Evolutionary conservation across 1,140 invertebrate genomes (phyloP).

Genomic region (Brachionus rotundiformis): DNA sequence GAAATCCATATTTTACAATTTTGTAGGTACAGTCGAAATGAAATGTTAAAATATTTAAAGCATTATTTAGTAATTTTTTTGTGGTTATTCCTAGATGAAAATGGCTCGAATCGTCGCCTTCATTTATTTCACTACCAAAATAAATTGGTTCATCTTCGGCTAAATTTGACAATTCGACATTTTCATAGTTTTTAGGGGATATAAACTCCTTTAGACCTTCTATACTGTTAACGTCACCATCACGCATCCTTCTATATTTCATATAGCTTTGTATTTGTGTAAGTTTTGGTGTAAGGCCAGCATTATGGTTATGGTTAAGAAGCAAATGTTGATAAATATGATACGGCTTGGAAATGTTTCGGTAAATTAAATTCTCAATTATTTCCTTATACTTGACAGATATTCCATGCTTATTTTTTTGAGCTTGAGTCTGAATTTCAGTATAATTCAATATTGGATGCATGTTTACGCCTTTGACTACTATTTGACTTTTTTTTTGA

Average conservation of each 20-base stretch:
- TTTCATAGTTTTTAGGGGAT: background rate
- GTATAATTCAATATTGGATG: background rate
- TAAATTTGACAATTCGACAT: background rate
- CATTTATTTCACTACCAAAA: slow-evolving; percentile 10
- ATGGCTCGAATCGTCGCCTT: background rate
- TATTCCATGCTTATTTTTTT: slow-evolving; percentile 26
- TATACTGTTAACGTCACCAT: background rate
- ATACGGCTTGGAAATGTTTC: slow-evolving; percentile 7
- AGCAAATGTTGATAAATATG: slow-evolving; percentile 10
- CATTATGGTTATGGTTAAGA: background rate
- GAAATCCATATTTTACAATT: background rate
- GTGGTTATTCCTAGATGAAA: background rate
- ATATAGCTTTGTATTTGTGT: background rate
- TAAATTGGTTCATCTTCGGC: slow-evolving; percentile 4
- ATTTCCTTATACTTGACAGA: slow-evolving; percentile 13
- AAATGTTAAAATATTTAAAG: background rate
- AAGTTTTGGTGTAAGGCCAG: background rate
- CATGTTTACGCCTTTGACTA: background rate
- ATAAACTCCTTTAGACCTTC: background rate
- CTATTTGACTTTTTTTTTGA: background rate
- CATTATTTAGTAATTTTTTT: slow-evolving; percentile 12
- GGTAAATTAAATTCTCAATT: background rate
- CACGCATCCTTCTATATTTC: background rate
- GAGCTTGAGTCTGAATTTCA: slow-evolving; percentile 16
- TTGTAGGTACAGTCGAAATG: slow-evolving; percentile 4